Evolutionary conservation across 2,113 vertebrate genomes (phyloP).

Genomic region (human (Homo sapiens)): DNA sequence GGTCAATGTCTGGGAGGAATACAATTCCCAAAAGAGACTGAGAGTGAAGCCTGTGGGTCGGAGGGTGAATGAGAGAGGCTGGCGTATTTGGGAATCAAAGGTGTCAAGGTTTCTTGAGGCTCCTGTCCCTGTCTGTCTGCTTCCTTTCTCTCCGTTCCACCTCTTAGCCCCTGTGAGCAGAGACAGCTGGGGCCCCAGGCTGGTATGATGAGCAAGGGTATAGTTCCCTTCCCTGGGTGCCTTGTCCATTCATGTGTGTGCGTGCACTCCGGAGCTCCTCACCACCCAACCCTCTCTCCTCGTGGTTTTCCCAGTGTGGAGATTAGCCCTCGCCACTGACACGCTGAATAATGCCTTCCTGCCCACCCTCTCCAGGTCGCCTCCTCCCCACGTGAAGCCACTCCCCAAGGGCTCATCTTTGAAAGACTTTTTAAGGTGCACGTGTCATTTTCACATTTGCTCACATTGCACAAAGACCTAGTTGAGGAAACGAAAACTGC

Average conservation of each 20-base stretch:
- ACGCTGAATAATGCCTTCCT: neutral
- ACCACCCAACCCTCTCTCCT: neutral
- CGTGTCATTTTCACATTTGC: accelerated
- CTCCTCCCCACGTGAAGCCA: neutral
- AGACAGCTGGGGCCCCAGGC: neutral
- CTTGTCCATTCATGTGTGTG: too few relatives aligned
- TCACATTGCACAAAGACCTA: neutral
- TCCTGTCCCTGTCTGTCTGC: accelerated
- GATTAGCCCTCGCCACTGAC: accelerated
- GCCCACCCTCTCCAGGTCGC: too few relatives aligned
- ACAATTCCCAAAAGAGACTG: neutral
- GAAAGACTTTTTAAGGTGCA: neutral
- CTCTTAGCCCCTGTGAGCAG: accelerated
- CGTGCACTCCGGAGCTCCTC: neutral
- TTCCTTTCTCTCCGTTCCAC: too few relatives aligned
- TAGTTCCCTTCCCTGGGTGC: neutral
- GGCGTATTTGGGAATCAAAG: too few relatives aligned
- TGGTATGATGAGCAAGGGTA: accelerated
- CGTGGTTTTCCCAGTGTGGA: accelerated
- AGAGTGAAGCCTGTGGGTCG: neutral
- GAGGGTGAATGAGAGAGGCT: accelerated
- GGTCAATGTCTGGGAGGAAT: neutral
- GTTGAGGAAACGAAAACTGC: accelerated
- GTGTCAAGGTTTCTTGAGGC: too few relatives aligned
- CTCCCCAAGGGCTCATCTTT: neutral